A percentile compares a stretch with the other conserved stretches of the same genome.
These are phyloP conservation scores for Andrena haemorrhoa DNA, from an alignment of 2,888 invertebrate species.

Conservation along the genomic window DNA sequence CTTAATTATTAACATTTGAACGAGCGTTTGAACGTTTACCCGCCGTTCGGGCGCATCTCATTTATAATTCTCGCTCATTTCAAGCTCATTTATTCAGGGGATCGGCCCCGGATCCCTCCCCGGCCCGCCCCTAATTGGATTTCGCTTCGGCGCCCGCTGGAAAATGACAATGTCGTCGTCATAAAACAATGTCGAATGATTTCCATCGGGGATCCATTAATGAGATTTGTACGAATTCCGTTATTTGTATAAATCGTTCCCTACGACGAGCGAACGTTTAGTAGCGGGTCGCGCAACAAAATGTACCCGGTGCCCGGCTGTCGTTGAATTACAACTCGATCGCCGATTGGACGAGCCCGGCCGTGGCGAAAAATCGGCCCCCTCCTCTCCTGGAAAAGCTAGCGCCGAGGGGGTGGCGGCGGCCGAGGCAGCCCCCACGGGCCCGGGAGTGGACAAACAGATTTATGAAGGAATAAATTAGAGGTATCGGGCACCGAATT, in stretches of 20 bases:
- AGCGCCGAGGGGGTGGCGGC: background rate
- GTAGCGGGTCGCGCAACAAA: conserved; percentile 26
- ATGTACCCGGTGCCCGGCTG: background rate
- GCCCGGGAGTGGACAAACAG: conserved; percentile 44
- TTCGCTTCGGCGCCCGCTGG: conserved; percentile 40
- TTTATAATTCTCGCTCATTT: conserved; percentile 64
- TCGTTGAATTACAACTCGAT: conserved; percentile 58
- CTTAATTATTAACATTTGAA: conserved; percentile 57
- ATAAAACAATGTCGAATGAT: conserved; percentile 62
- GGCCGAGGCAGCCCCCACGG: conserved; percentile 4
- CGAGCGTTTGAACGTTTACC: conserved; percentile 46
- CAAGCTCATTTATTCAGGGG: conserved; percentile 57
- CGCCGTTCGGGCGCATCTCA: conserved; percentile 42
- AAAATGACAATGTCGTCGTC: conserved; percentile 65
- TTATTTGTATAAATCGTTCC: conserved; percentile 66
- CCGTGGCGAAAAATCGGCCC: conserved; percentile 13
- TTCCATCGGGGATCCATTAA: conserved; percentile 65
- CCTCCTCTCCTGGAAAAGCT: background rate
- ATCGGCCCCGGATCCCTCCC: conserved; percentile 2
- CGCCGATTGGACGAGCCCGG: conserved; percentile 21
- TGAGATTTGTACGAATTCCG: conserved; percentile 63
- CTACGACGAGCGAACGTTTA: conserved; percentile 69
- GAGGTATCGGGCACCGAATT: conserved; percentile 65
- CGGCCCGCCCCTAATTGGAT: conserved; percentile 55
- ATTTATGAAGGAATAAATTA: conserved; percentile 76